These are phyloP conservation scores for Boloria selene DNA, from an alignment of 2,888 invertebrate species.

Conservation along the genomic window DNA sequence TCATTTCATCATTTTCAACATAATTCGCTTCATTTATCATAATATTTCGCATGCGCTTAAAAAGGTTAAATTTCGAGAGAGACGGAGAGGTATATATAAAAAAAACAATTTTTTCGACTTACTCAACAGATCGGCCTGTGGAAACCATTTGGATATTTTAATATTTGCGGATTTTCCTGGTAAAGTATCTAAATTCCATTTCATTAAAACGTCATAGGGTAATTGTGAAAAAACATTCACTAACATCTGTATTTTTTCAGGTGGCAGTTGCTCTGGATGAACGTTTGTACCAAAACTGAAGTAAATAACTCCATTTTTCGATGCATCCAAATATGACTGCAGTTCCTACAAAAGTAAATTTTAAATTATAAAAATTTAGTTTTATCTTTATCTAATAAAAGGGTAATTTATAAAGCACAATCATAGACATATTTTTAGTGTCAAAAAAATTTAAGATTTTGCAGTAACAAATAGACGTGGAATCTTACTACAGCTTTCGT, in stretches of 20 bases:
- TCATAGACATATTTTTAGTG: too few relatives aligned
- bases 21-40: too few relatives aligned
- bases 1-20: too few relatives aligned
- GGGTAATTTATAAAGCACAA: too few relatives aligned
- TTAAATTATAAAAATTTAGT: too few relatives aligned
- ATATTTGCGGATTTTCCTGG: slow-evolving; percentile 36
- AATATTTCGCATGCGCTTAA: too few relatives aligned
- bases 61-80: too few relatives aligned
- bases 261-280: slow-evolving; percentile 46
- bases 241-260: slow-evolving; percentile 49
- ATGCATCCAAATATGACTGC: slow-evolving; percentile 51
- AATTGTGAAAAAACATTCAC: slow-evolving; percentile 54
- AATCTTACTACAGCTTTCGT: too few relatives aligned
- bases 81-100: not conserved
- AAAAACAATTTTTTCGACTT: slow-evolving; percentile 18
- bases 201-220: slow-evolving; percentile 63
- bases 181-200: slow-evolving; percentile 54
- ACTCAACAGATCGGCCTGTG: slow-evolving; percentile 58
- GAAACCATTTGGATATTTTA: slow-evolving; percentile 39
- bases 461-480: too few relatives aligned
- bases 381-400: too few relatives aligned
- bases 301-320: slow-evolving; percentile 58
- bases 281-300: slow-evolving; percentile 63
- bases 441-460: too few relatives aligned
- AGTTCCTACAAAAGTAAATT: slow-evolving; percentile 48